Evolutionary conservation across 2,113 vertebrate genomes (phyloP), one percentile per base, ranked within the genome.

Genomic region (Thalassoma bifasciatum): DNA sequence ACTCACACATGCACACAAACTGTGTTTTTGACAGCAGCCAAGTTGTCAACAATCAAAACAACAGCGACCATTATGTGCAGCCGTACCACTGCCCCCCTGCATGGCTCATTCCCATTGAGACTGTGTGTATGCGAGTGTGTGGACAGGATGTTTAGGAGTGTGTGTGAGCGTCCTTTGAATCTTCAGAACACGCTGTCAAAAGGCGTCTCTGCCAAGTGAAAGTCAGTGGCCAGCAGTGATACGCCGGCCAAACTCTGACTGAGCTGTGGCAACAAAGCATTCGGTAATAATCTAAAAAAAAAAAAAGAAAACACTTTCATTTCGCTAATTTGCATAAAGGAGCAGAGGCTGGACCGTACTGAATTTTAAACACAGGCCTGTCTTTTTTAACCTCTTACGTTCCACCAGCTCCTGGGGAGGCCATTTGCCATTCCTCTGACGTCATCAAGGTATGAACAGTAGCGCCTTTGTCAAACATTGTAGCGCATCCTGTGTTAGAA

Each of bases 41-140:
- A 84, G 54, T 79, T 75, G 79, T 84, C 86, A 75, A 62, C 84
- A 77, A n/a, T 66, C 82, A 57, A 46, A 40, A 85, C 80, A 84
- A 75, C 75, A 51, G 82, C 12, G 9, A 24, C 38, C 82, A 66
- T 82, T 82, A 57, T 86, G 66, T 60, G 37, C 52, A 4, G 30
- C 21, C 56, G 6, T 36, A 58, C 37, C 11, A 12, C 76, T 71
- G 58, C 58, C 71, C 50, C 58, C 34, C 50, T 8, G 17, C 42
- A 8, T 70, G 50, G 36, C 40, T 54, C 30, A 54, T 71, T 76
- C 57, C 51, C 46, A 49, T 44, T 49, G 10, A 52, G 59, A 4
- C 6, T 46, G 42, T 56, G 63, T 40, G 40, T 34, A 9, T 38
- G 34, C 30, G 44, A 26, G 37, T 23, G 57, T 26, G 42, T 62